These are phyloP conservation scores for Isichthys henryi DNA, from an alignment of 2,113 vertebrate genomes.

Conservation along the genomic window DNA sequence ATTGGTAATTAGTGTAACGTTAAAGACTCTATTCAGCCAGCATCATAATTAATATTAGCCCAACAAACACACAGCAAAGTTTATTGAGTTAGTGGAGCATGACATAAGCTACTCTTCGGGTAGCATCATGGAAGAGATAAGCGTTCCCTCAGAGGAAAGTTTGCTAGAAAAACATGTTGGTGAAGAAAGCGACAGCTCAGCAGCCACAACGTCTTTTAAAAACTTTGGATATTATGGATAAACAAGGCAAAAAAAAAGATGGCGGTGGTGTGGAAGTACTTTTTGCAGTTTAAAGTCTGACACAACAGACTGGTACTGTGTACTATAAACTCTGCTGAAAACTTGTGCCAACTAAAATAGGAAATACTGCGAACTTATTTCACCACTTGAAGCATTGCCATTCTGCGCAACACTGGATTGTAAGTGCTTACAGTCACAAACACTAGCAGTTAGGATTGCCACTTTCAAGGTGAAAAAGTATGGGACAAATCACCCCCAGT, in stretches of 20 bases:
- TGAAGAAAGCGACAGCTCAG: neutral
- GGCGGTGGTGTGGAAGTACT: neutral
- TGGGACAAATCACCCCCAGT: neutral
- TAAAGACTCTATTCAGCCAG: neutral
- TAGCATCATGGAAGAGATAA: neutral
- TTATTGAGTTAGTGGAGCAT: neutral
- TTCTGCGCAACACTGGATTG: neutral
- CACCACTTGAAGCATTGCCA: neutral
- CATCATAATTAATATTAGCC: neutral
- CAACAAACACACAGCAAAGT: neutral
- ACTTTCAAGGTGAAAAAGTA: neutral
- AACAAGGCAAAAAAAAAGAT: neutral
- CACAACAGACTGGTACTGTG: neutral
- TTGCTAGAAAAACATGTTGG: neutral
- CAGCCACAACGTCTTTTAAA: neutral
- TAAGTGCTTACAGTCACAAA: neutral
- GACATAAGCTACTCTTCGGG: neutral
- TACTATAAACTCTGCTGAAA: neutral
- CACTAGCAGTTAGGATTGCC: neutral
- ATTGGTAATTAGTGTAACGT: neutral
- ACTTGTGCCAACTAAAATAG: neutral
- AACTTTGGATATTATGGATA: neutral
- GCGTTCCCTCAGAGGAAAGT: neutral
- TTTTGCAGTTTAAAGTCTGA: neutral
- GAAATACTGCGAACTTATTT: neutral